These are phyloP conservation scores for Theretra japonica DNA, from an alignment of 2,888 invertebrate species.

Conservation along the genomic window DNA sequence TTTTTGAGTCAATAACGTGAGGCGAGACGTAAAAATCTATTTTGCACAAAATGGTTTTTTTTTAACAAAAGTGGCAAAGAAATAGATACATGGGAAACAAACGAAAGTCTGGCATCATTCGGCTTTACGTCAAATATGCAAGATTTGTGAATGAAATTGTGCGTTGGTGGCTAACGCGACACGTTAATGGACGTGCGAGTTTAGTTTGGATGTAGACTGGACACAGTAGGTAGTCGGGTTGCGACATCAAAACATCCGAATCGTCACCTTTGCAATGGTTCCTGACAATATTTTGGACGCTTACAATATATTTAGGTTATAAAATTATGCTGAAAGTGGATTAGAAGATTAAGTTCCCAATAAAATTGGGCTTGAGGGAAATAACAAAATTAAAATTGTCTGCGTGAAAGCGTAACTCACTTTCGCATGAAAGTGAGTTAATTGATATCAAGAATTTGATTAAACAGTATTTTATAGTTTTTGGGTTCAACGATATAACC, in stretches of 20 bases:
- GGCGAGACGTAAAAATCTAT: background rate
- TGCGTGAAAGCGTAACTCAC: too few species aligned
- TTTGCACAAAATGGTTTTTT: background rate
- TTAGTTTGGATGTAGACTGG: conserved; percentile 12
- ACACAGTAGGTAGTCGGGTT: background rate
- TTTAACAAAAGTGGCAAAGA: conserved; percentile 9
- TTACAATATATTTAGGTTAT: too few species aligned
- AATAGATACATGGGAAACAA: background rate
- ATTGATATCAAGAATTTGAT: too few species aligned
- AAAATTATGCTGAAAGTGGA: too few species aligned
- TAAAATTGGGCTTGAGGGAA: too few species aligned
- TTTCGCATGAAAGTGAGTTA: too few species aligned
- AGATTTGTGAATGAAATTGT: conserved; percentile 16
- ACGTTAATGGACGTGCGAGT: conserved; percentile 11
- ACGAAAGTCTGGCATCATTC: conserved; percentile 18
- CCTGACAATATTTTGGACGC: too few species aligned
- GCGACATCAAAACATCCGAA: background rate
- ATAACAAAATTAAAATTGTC: too few species aligned
- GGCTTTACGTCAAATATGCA: conserved; percentile 19
- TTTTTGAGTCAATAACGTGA: background rate
- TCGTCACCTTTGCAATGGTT: background rate
- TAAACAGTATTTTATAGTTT: too few species aligned
- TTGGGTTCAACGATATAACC: too few species aligned
- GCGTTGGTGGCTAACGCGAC: conserved; percentile 12
- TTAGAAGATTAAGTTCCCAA: too few species aligned